Percentiles rank a stretch among this genome's conserved stretches.
Evolutionary conservation across 2,888 invertebrate species (phyloP).

Genomic region (Masnerella sp.): DNA sequence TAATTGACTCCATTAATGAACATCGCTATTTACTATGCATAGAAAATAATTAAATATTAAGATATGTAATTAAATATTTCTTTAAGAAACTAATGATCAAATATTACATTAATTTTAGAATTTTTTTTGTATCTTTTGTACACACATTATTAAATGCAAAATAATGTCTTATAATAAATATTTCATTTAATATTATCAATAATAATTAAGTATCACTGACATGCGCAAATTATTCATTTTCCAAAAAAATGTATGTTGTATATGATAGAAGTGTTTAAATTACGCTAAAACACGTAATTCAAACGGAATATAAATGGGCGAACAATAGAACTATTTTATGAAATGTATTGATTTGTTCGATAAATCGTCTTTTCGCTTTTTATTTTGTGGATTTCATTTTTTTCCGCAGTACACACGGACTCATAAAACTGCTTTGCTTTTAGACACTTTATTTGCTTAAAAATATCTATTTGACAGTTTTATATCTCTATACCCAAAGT

Average conservation of each 20-base stretch:
- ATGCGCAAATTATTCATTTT: background rate
- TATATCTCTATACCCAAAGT: background rate
- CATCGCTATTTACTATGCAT: background rate
- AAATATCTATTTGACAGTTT: background rate
- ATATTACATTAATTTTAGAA: slow-evolving; percentile 11
- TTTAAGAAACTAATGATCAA: slow-evolving; percentile 10
- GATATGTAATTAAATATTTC: slow-evolving; percentile 17
- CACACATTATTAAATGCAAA: slow-evolving; percentile 1
- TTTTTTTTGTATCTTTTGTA: background rate
- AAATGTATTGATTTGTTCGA: slow-evolving; percentile 8
- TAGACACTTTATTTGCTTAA: background rate
- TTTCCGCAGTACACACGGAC: background rate
- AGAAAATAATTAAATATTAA: background rate
- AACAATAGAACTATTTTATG: background rate
- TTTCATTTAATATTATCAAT: background rate
- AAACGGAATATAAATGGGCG: background rate
- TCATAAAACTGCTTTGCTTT: background rate
- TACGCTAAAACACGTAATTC: slow-evolving; percentile 40
- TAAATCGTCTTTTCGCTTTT: too few relatives aligned
- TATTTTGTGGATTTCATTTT: background rate
- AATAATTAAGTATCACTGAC: background rate
- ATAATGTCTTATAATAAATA: background rate
- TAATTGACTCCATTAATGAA: slow-evolving; percentile 10
- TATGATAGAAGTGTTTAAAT: slow-evolving; percentile 1
- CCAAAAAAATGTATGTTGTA: background rate